Evolutionary conservation across 1,140 invertebrate species (phyloP).

Genomic region (Physella acuta): DNA sequence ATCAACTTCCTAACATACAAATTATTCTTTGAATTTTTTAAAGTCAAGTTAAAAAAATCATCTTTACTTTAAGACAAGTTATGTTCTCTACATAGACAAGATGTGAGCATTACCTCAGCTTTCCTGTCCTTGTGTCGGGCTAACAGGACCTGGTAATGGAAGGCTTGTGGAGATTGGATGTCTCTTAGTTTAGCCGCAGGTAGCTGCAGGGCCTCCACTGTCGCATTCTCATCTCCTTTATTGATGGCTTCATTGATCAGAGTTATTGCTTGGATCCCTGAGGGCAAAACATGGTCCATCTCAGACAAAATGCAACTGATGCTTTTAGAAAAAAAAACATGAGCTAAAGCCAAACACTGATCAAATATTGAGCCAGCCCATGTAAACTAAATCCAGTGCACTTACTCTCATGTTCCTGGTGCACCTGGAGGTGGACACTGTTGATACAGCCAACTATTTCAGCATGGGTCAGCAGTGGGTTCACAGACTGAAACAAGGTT

Average conservation of each 20-base stretch:
- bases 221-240: conserved; percentile 62
- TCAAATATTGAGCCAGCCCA: no score
- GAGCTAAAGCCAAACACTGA: no score
- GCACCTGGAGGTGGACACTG: conserved; percentile 66
- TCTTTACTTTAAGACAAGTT: no score
- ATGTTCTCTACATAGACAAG: no score
- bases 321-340: no score
- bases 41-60: no score
- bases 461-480: conserved; percentile 69
- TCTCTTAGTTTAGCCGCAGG: conserved; percentile 65
- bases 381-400: conserved; percentile 4
- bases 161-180: conserved; percentile 64
- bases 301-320: no score
- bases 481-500: conserved; percentile 46
- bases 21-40: no score
- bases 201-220: conserved; percentile 62
- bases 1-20: no score
- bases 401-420: conserved; percentile 69
- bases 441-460: conserved; percentile 74
- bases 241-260: conserved; percentile 67
- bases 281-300: not conserved
- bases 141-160: conserved; percentile 69
- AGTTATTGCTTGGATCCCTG: conserved; percentile 55
- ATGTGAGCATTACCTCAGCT: conserved; percentile 53
- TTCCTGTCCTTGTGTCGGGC: conserved; percentile 62